These are phyloP conservation scores for Chitala chitala DNA, from an alignment of 2,113 vertebrate genomes.

Conservation along the genomic window DNA sequence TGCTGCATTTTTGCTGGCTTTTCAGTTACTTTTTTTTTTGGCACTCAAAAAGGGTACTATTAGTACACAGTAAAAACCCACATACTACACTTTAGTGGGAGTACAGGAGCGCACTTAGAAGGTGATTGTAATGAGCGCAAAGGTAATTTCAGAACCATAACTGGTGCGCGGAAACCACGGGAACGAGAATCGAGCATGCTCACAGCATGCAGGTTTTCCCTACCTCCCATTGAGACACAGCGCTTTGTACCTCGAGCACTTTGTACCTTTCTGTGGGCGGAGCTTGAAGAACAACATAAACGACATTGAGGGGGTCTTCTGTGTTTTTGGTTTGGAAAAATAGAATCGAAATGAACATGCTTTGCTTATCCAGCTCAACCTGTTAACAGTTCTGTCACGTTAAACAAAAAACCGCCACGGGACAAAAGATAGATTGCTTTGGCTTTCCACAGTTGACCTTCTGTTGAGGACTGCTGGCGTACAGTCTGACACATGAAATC, in stretches of 20 bases:
- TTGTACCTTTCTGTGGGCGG: no score
- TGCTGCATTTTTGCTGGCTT: neutral
- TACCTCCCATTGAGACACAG: no score
- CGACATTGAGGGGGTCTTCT: neutral
- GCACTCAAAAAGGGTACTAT: neutral
- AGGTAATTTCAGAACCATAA: no score
- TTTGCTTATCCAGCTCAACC: neutral
- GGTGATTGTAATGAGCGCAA: conserved; percentile 1
- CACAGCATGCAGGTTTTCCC: no score
- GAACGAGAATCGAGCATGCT: no score
- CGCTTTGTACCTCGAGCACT: no score
- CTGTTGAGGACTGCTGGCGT: neutral
- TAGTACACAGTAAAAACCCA: neutral
- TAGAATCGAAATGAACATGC: neutral
- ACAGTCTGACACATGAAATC: neutral
- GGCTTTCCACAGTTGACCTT: neutral
- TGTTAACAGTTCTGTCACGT: neutral
- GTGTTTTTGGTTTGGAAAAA: neutral
- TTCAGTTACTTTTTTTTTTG: neutral
- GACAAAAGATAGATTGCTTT: neutral
- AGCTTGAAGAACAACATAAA: neutral
- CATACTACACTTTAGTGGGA: neutral
- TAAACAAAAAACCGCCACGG: neutral
- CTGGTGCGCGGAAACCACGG: no score
- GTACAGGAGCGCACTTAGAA: neutral